Percentiles rank a stretch among this genome's conserved stretches.
Evolutionary conservation across 2,888 invertebrate genomes (phyloP).

Genomic region (Chaetoderma sp.): DNA sequence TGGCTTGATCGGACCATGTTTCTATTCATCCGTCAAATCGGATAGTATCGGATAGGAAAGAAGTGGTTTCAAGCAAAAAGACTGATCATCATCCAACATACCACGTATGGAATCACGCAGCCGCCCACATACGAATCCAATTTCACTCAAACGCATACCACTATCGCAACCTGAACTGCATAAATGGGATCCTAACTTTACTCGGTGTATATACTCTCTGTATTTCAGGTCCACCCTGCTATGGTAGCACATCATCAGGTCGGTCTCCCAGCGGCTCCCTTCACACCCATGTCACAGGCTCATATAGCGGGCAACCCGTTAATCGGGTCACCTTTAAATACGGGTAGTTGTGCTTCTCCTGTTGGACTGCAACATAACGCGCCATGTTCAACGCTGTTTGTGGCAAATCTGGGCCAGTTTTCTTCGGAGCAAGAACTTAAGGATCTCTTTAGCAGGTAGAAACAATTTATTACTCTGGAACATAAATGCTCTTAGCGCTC

Average conservation of each 20-base stretch:
- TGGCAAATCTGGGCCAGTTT: constrained; percentile 97
- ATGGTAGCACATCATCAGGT: constrained; percentile 9
- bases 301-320: constrained; percentile 86
- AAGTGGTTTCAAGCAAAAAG: too few relatives aligned
- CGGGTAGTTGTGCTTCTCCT: constrained; percentile 58
- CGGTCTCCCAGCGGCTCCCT: constrained; percentile 68
- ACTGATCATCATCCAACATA: too few relatives aligned
- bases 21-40: too few relatives aligned
- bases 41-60: too few relatives aligned
- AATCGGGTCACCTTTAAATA: constrained; percentile 86
- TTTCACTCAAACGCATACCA: too few relatives aligned
- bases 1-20: too few relatives aligned
- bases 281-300: constrained; percentile 83
- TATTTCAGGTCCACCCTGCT: constrained; percentile 11
- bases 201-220: not conserved
- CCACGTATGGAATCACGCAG: too few relatives aligned
- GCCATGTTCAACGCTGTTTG: constrained; percentile 97
- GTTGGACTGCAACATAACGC: constrained; percentile 74
- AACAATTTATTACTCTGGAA: not conserved
- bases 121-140: too few relatives aligned
- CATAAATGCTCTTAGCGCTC: too few relatives aligned
- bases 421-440: constrained; percentile 98
- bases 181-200: too few relatives aligned
- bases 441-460: constrained; percentile 97
- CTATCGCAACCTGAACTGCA: too few relatives aligned